phyloP scores from a whole-genome alignment of 2,888 invertebrate species.

The Anoncus sp. region DNA sequence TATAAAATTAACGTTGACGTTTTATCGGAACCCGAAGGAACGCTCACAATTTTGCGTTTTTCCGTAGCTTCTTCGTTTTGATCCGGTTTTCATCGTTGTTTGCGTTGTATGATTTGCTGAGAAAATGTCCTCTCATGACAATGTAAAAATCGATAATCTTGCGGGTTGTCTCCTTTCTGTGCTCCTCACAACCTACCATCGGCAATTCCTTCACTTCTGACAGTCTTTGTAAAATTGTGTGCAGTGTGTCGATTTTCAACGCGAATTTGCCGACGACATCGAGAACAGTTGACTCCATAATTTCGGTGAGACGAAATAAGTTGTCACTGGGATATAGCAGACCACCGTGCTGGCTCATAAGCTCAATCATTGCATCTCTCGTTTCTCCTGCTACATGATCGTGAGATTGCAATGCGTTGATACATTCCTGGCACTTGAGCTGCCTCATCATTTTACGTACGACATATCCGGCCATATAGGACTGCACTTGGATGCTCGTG shows the following conservation, averaged over 20 bases:
- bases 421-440: neutral
- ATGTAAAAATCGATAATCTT: constrained; percentile 21
- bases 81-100: neutral
- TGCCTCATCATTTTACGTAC: neutral
- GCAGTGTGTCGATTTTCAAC: neutral
- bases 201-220: constrained; percentile 1
- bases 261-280: neutral
- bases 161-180: neutral
- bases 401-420: neutral
- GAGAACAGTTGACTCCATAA: constrained; percentile 5
- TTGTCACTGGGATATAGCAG: neutral
- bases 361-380: neutral
- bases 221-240: constrained; percentile 2
- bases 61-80: neutral
- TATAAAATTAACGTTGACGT: too few species aligned
- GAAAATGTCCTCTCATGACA: constrained; percentile 4
- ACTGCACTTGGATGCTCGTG: too few species aligned
- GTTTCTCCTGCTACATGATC: neutral
- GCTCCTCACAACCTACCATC: neutral
- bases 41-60: neutral
- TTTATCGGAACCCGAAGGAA: too few species aligned
- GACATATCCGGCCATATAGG: too few species aligned
- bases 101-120: neutral
- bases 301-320: neutral
- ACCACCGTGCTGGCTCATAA: neutral